Percentiles rank a stretch among this genome's conserved stretches.
phyloP scores from a whole-genome alignment of 1,140 invertebrate genomes.

The Neodiprion virginianus region DNA sequence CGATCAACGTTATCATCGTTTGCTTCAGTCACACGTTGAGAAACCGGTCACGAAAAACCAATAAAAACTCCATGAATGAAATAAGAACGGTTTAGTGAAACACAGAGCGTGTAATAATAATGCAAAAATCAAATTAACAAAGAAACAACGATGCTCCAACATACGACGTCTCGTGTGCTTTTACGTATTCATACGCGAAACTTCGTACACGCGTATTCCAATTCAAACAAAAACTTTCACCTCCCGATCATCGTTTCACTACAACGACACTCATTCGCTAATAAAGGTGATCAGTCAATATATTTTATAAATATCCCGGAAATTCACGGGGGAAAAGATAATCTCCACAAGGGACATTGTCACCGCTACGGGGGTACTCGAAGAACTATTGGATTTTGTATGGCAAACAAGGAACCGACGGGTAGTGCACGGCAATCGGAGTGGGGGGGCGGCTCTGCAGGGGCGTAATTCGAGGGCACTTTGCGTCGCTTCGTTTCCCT shows the following conservation, averaged over 20 bases:
- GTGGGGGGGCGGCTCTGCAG: constrained; percentile 35
- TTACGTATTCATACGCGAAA: not conserved
- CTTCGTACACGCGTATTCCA: not conserved
- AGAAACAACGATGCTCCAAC: not conserved
- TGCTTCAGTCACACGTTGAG: no score
- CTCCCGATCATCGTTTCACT: not conserved
- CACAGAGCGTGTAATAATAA: not conserved
- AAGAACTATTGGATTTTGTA: constrained; percentile 64
- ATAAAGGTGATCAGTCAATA: not conserved
- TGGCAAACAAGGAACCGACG: constrained; percentile 64
- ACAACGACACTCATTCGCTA: not conserved
- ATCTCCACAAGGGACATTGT: constrained; percentile 47
- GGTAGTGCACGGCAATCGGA: constrained; percentile 48
- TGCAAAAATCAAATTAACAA: not conserved
- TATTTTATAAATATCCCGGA: not conserved
- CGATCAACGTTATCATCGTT: not conserved
- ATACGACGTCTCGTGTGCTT: not conserved
- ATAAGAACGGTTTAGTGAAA: not conserved
- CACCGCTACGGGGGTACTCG: constrained; percentile 53
- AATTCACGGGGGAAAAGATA: constrained; percentile 33
- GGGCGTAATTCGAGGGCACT: not conserved
- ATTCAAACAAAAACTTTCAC: constrained; percentile 6
- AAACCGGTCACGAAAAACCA: no score
- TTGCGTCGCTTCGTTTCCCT: no score
- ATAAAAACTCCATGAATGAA: no score